Evolutionary conservation across 2,888 invertebrate genomes (phyloP).

Genomic region (Lepeophtheirus nordmannii): DNA sequence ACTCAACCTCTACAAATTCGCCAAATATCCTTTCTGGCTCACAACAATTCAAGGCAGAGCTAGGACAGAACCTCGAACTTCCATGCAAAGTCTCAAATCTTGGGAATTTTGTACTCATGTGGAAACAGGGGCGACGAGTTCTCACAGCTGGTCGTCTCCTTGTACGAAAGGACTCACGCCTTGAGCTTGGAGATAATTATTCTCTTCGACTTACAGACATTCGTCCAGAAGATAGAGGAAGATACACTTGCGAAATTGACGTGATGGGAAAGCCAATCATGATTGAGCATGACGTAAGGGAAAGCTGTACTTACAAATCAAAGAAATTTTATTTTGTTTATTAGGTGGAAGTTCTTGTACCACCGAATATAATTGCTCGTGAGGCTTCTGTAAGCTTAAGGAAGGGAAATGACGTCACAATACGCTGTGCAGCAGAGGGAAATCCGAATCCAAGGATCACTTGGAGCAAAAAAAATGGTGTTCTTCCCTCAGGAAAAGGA

Average conservation of each 20-base stretch:
- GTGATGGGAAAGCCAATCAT: slow-evolving; percentile 16
- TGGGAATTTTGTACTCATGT: slow-evolving; percentile 41
- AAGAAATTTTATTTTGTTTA: background rate
- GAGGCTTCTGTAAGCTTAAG: slow-evolving; percentile 2
- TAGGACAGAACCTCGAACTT: slow-evolving; percentile 56
- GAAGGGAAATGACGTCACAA: slow-evolving; percentile 26
- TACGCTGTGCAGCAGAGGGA: slow-evolving; percentile 53
- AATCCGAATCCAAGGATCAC: slow-evolving; percentile 53
- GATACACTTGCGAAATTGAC: slow-evolving; percentile 26
- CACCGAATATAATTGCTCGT: slow-evolving; percentile 1
- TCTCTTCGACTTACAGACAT: slow-evolving; percentile 3
- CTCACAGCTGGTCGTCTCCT: slow-evolving; percentile 19
- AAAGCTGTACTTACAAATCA: too few relatives aligned
- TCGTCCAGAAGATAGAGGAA: slow-evolving; percentile 18
- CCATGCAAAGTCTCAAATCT: slow-evolving; percentile 65
- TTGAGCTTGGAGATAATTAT: slow-evolving; percentile 9
- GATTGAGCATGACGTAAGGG: slow-evolving; percentile 15
- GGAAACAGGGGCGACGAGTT: slow-evolving; percentile 16
- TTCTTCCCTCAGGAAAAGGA: slow-evolving; percentile 1
- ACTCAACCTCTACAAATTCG: background rate
- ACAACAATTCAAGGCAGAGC: slow-evolving; percentile 57
- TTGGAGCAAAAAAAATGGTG: slow-evolving; percentile 45
- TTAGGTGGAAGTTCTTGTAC: slow-evolving; percentile 24
- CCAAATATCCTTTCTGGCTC: slow-evolving; percentile 57
- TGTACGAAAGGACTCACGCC: slow-evolving; percentile 23